Conservation (phyloP, 1,140 invertebrate species). For the Triops cancriformis region DNA sequence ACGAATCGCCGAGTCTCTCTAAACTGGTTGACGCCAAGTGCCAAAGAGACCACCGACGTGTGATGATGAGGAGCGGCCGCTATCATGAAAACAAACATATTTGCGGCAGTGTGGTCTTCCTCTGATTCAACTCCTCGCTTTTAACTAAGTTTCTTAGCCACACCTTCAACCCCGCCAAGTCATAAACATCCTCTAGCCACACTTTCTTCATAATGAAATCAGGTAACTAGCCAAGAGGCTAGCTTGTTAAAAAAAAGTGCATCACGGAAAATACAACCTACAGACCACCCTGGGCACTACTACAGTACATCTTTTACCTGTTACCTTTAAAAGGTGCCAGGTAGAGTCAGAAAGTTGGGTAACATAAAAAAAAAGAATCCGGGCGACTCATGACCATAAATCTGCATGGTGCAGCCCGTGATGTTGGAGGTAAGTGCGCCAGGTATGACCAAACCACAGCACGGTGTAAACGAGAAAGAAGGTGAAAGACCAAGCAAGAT, state of each 20-base stretch:
- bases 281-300: constrained; percentile 1
- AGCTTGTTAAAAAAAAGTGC: not conserved
- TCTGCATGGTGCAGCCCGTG: not conserved
- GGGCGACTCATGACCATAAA: constrained; percentile 9
- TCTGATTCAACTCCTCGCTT: not conserved
- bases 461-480: not conserved
- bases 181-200: not conserved
- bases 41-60: not conserved
- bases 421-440: constrained; percentile 2
- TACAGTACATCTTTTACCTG: not conserved
- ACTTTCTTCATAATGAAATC: constrained; percentile 11
- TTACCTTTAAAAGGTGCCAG: constrained; percentile 7
- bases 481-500: not conserved
- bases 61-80: constrained; percentile 3
- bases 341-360: not conserved
- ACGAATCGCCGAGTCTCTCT: not conserved
- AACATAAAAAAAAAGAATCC: not conserved
- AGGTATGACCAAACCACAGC: not conserved
- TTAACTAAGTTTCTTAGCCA: not conserved
- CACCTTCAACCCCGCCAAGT: not conserved
- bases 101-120: constrained; percentile 4
- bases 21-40: constrained; percentile 3
- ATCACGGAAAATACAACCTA: constrained; percentile 7
- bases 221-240: constrained; percentile 1
- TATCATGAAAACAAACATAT: constrained; percentile 14